Evolutionary conservation across 2,888 invertebrate genomes (phyloP), one percentile per base, ranked within the genome.

Genomic region (Lasioglossum morio): DNA sequence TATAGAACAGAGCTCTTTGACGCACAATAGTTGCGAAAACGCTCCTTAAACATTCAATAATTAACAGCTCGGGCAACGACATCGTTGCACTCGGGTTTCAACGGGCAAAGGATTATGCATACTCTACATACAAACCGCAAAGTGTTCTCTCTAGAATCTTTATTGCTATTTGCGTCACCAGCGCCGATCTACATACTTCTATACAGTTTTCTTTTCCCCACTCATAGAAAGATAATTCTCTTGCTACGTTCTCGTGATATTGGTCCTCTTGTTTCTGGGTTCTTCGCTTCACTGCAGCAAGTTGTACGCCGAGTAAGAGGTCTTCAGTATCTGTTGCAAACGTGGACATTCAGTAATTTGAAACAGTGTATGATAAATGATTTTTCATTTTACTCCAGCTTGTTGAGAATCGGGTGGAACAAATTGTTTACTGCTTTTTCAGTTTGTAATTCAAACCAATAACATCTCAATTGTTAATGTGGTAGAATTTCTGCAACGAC

Each of bases 231-330:
- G 63, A 30, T 5, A 16, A 2, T 27, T 63, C 5, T 30, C 7
- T 14, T 16, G 14, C 27, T 60, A 60, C 27, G 60, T 60, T 27
- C 60, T n/a, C n/a, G n/a, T n/a, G n/a, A n/a, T n/a, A n/a, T n/a
- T n/a, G n/a, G n/a, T n/a, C n/a, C n/a, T 40, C 23, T 34, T 0
- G 4, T 63, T 4, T 16, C 63, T 37, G 7, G 3, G n/a, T 4
- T 8, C n/a, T n/a, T 57, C 57, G 12, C n/a, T 0, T 57, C 53
- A 30, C 48, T 60, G 72, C 5, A 86, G 43, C n/a, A 84, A 34
- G 12, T 84, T 85, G 70, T 57, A 85, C 60, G 53, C 73, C 27
- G 85, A 84, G 46, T 81, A 86, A 48, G 86, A 80, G 23, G 66
- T 72, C 23, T 86, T 85, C 23, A 86, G 57, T 14, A 85, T 23